Conservation (phyloP, 2,888 invertebrate species). For the Rhingia rostrata region DNA sequence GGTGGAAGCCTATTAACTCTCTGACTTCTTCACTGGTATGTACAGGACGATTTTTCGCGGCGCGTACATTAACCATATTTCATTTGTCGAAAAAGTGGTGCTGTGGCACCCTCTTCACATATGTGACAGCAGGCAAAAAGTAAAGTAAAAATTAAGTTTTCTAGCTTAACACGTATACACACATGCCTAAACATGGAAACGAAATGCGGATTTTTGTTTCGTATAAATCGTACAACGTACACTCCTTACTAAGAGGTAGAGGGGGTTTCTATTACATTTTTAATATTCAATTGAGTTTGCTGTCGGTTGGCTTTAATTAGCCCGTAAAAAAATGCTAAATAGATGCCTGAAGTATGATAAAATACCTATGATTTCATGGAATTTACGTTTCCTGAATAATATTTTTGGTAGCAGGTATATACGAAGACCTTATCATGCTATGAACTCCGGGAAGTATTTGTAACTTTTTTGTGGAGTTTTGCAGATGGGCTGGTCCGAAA, state of each 20-base stretch:
- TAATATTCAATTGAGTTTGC: conserved; percentile 57
- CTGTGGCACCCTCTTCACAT: conserved; percentile 25
- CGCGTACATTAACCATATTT: conserved; percentile 48
- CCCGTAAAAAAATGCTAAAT: conserved; percentile 27
- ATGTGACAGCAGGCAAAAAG: conserved; percentile 22
- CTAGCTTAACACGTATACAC: background rate
- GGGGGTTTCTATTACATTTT: conserved; percentile 50
- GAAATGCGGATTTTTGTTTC: conserved; percentile 16
- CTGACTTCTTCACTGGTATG: conserved; percentile 18
- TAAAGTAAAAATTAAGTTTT: background rate
- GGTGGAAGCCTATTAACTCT: conserved; percentile 50
- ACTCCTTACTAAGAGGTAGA: conserved; percentile 7
- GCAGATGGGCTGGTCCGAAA: too few species aligned
- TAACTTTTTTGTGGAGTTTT: too few species aligned
- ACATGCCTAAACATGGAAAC: conserved; percentile 21
- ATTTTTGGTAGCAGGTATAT: too few species aligned
- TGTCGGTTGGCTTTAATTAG: conserved; percentile 52
- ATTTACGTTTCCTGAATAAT: too few species aligned
- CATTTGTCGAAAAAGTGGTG: conserved; percentile 13
- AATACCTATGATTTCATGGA: too few species aligned
- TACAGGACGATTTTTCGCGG: conserved; percentile 20
- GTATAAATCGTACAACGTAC: conserved; percentile 30
- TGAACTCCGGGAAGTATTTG: too few species aligned
- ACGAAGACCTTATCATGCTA: too few species aligned
- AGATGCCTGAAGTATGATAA: background rate